phyloP scores from a whole-genome alignment of 1,140 invertebrate species.

The Drosophila yakuba region DNA sequence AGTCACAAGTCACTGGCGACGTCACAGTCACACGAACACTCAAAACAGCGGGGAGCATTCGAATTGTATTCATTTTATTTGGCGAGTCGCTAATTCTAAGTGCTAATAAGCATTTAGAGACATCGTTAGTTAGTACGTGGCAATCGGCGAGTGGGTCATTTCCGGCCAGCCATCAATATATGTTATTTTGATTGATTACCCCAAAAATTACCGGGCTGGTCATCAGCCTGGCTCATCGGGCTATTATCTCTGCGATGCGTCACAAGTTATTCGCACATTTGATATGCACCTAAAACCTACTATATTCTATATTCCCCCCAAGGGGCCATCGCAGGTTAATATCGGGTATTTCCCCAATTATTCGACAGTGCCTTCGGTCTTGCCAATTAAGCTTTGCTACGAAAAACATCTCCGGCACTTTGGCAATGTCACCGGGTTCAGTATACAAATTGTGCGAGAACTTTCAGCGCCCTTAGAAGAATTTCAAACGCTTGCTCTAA shows the following conservation, averaged over 20 bases:
- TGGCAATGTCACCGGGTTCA: slow-evolving; percentile 48
- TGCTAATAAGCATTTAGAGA: slow-evolving; percentile 79
- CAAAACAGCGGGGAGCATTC: neutral
- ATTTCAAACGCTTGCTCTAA: slow-evolving; percentile 8
- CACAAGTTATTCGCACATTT: slow-evolving; percentile 48
- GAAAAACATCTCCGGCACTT: slow-evolving; percentile 15
- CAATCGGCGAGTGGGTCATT: slow-evolving; percentile 58
- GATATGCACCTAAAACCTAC: slow-evolving; percentile 34
- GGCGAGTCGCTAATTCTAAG: slow-evolving; percentile 62
- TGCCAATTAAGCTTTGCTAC: slow-evolving; percentile 47
- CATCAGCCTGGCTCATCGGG: neutral
- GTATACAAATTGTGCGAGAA: slow-evolving; percentile 33
- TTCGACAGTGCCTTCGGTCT: slow-evolving; percentile 14
- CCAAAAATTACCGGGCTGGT: slow-evolving; percentile 2
- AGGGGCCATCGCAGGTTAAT: slow-evolving; percentile 39
- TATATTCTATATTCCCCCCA: slow-evolving; percentile 15
- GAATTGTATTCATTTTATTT: slow-evolving; percentile 5
- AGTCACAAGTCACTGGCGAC: slow-evolving; percentile 50
- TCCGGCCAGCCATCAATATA: slow-evolving; percentile 21
- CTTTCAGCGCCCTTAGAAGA: slow-evolving; percentile 3
- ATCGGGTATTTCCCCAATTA: slow-evolving; percentile 62
- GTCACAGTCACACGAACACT: slow-evolving; percentile 56
- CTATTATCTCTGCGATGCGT: slow-evolving; percentile 31
- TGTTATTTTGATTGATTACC: slow-evolving; percentile 40
- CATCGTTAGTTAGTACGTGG: slow-evolving; percentile 68